A percentile compares a stretch with the other conserved stretches of the same genome.
Evolutionary conservation across 2,797 vertebrate genomes (phyloP).

Genomic region (Liasis olivaceus): DNA sequence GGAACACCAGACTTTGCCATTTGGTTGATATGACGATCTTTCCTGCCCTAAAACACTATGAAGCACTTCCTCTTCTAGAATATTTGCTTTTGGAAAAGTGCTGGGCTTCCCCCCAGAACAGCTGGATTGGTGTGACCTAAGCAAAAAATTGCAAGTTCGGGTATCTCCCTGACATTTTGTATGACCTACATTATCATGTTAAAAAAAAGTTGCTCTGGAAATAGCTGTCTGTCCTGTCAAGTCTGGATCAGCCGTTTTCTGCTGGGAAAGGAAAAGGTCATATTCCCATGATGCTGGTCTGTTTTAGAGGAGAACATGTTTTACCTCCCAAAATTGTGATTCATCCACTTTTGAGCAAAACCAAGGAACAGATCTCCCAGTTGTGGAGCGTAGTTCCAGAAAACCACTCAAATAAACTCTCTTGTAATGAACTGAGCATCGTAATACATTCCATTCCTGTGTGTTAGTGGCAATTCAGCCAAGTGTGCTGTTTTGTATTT

Average conservation of each 20-base stretch:
- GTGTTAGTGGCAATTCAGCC: not conserved
- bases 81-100: not conserved
- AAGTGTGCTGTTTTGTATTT: constrained; percentile 41
- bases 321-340: not conserved
- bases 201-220: not conserved
- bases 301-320: not conserved
- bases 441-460: not conserved
- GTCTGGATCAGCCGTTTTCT: not conserved
- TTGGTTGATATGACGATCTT: not conserved
- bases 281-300: not conserved
- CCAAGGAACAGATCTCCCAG: not conserved
- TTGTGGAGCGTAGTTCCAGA: not conserved
- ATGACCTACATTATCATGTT: not conserved
- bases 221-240: no score
- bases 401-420: not conserved
- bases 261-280: not conserved
- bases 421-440: not conserved
- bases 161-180: not conserved
- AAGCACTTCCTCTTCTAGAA: not conserved
- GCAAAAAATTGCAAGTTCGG: not conserved
- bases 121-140: no score
- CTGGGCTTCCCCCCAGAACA: no score
- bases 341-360: not conserved
- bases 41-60: not conserved
- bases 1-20: not conserved